Conservation (phyloP, 37 sponge, comb jelly and placozoan genomes). For the Ephydatia muelleri region DNA sequence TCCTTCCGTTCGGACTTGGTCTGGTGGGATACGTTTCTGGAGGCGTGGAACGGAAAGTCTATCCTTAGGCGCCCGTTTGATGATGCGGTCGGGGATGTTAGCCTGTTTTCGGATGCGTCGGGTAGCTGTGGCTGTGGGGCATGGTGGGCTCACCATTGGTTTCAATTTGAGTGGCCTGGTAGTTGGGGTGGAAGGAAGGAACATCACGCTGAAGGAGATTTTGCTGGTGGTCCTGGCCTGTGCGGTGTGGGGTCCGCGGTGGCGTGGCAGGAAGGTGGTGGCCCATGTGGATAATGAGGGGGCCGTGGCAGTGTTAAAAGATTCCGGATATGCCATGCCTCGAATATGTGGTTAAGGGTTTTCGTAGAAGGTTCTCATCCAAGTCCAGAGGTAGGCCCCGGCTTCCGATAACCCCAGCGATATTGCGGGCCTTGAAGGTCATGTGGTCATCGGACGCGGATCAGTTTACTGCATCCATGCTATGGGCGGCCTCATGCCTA, state of each 20-base stretch:
- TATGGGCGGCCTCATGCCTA: conserved; percentile 30
- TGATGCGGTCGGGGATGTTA: too few relatives aligned
- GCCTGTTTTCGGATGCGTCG: conserved; percentile 29
- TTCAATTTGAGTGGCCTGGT: conserved; percentile 22
- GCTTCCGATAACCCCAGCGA: conserved; percentile 44
- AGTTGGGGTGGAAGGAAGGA: not conserved
- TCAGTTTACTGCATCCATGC: conserved; percentile 3
- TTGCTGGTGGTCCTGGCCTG: conserved; percentile 19
- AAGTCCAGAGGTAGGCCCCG: not conserved
- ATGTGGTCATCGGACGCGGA: not conserved
- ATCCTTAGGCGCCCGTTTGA: not conserved
- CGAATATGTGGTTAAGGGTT: conserved; percentile 20
- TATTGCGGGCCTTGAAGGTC: conserved; percentile 3
- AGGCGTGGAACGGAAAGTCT: conserved; percentile 19
- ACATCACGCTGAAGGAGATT: conserved; percentile 44
- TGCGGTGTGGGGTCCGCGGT: conserved; percentile 29
- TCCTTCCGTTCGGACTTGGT: conserved; percentile 13
- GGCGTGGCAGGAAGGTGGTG: conserved; percentile 12
- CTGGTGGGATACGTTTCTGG: too few relatives aligned
- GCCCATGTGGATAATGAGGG: conserved; percentile 14
- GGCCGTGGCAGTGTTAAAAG: conserved; percentile 29
- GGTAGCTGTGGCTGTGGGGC: conserved; percentile 42
- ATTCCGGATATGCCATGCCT: conserved; percentile 17
- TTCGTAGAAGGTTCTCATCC: not conserved
- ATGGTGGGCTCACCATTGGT: conserved; percentile 6